Conservation (phyloP, 1,140 invertebrate species). For the Heliconius hermathena region DNA sequence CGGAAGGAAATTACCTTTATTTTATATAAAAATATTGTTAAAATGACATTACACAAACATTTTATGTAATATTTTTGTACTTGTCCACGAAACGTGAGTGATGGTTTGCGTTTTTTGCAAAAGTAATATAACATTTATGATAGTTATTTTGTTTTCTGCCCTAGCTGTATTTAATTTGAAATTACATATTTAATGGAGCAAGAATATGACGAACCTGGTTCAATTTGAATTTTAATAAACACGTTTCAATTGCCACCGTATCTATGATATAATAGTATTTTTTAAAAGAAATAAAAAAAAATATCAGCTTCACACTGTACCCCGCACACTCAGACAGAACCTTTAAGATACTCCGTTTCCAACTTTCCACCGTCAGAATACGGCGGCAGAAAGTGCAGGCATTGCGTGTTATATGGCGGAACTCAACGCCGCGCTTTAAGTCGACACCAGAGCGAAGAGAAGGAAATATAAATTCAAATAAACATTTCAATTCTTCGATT, state of each 20-base stretch:
- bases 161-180: not conserved
- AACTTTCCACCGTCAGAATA: too few relatives aligned
- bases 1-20: conserved; percentile 26
- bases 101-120: not conserved
- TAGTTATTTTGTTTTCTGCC: too few relatives aligned
- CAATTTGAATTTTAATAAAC: not conserved
- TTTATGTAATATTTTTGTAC: conserved; percentile 9
- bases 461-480: too few relatives aligned
- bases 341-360: too few relatives aligned
- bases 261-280: too few relatives aligned
- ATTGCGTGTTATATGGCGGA: too few relatives aligned
- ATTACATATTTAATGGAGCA: not conserved
- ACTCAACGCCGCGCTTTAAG: too few relatives aligned
- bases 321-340: too few relatives aligned
- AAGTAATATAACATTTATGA: not conserved
- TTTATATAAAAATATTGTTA: conserved; percentile 13
- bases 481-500: too few relatives aligned
- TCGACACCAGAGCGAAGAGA: too few relatives aligned
- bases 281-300: not conserved
- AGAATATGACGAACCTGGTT: not conserved
- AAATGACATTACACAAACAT: conserved; percentile 5
- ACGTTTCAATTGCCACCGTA: not conserved
- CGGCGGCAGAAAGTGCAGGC: too few relatives aligned
- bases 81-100: not conserved
- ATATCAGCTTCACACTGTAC: too few relatives aligned